These are phyloP conservation scores for Amphimallon solstitiale DNA, from an alignment of 2,888 invertebrate species.

Conservation along the genomic window DNA sequence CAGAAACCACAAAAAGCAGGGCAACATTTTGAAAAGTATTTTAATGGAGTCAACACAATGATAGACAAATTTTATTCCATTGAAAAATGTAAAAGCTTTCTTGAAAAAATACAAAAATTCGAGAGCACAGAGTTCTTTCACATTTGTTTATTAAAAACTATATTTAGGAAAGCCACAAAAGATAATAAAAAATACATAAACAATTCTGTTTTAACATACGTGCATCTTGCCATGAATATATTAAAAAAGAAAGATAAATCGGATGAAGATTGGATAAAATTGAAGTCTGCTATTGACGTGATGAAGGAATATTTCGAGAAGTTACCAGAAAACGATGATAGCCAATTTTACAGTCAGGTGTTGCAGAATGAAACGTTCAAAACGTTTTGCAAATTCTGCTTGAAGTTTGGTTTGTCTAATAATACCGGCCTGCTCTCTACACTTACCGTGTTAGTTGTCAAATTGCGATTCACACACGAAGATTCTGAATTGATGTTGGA, in stretches of 20 bases:
- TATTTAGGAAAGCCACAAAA: conserved; percentile 55
- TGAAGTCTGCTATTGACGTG: conserved; percentile 44
- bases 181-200: conserved; percentile 60
- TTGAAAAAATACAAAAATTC: conserved; percentile 71
- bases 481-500: conserved; percentile 71
- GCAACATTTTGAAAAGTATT: conserved; percentile 71
- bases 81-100: conserved; percentile 68
- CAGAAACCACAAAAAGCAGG: conserved; percentile 78
- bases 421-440: conserved; percentile 58
- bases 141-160: conserved; percentile 66
- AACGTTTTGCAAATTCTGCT: conserved; percentile 70
- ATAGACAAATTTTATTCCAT: conserved; percentile 70
- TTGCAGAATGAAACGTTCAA: conserved; percentile 66
- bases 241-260: conserved; percentile 61
- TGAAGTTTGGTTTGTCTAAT: conserved; percentile 71
- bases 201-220: conserved; percentile 67
- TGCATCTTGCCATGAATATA: conserved; percentile 66
- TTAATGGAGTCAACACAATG: conserved; percentile 68
- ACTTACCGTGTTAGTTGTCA: conserved; percentile 67
- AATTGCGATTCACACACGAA: conserved; percentile 67
- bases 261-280: conserved; percentile 47
- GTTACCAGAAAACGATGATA: conserved; percentile 38
- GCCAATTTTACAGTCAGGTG: conserved; percentile 17
- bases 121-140: conserved; percentile 71
- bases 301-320: conserved; percentile 43